Base-by-base conservation (phyloP, 2,113 vertebrate genomes). In the Chlorocebus sabaeus region DNA sequence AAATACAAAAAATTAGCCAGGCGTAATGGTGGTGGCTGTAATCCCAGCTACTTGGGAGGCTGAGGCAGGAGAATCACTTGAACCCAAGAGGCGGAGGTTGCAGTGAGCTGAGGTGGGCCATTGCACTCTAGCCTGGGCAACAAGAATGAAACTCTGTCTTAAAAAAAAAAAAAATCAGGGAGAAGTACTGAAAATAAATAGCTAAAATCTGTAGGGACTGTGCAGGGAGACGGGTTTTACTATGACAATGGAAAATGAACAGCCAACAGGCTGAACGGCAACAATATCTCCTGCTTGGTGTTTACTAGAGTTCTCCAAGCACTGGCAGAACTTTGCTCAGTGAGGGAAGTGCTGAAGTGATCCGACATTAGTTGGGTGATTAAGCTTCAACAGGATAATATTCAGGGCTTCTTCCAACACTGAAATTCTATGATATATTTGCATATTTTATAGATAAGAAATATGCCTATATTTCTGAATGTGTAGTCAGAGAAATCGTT, bases 221-320 rank as follows among this genome's bases (percentile, higher is more conserved):
- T 88, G 11, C 8, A 61, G 18, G 32, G 50, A 78, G 5, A 35
- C 0, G 43, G 2, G 14, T 50, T 92, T 94, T 81, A 50, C 52
- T 3, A n/a, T 5, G 38, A 70, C 27, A 76, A 0, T 64, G 43
- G 3, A 43, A 55, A 61, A 43, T 25, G 79, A 3, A 16, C 48
- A 27, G 6, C 32, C 13, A 55, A 17, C 11, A 17, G 38, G 8
- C 20, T 2, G 2, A 32, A 13, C 0, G 8, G 10, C 9, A 48
- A 32, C 11, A 17, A 1, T 17, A 3, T 45, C 35, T 14, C 16
- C 70, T 80, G 52, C 5, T 79, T 48, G 17, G 22, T 7, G 16
- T 27, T 90, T 55, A 8, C 50, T 17, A 13, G 43, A 45, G 20
- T 45, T 73, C 76, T 6, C 25, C 68, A 59, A 79, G 2, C 11